Percentiles rank a stretch among this genome's conserved stretches.
These are phyloP conservation scores for Poicephalus gulielmi DNA, from an alignment of 2,113 vertebrate genomes.

Conservation along the genomic window DNA sequence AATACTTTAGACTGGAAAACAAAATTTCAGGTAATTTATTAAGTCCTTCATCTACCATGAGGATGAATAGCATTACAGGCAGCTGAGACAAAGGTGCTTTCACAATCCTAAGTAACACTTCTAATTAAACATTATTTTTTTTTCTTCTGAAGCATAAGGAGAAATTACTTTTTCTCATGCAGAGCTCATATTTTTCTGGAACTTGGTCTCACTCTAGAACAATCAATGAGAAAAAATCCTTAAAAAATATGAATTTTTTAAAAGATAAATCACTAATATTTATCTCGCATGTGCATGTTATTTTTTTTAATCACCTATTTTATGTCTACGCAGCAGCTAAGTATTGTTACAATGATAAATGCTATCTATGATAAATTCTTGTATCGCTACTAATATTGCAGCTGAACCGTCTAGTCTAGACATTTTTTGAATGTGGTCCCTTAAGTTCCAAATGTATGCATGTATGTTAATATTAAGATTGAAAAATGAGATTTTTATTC, in stretches of 20 bases:
- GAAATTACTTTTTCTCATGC: background rate
- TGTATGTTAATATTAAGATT: background rate
- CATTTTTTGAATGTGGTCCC: background rate
- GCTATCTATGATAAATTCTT: background rate
- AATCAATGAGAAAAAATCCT: background rate
- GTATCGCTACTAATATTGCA: background rate
- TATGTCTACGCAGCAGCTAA: background rate
- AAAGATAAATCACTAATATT: background rate
- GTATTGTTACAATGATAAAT: background rate
- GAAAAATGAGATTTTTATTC: conserved; percentile 5
- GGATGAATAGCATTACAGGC: background rate
- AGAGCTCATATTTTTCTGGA: background rate
- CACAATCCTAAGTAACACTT: background rate
- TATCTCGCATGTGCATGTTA: background rate
- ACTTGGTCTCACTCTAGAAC: background rate
- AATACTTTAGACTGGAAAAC: background rate
- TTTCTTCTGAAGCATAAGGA: background rate
- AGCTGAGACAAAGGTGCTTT: background rate
- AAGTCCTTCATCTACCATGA: background rate
- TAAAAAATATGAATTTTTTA: background rate
- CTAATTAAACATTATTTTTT: background rate
- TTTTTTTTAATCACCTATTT: background rate
- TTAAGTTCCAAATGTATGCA: background rate
- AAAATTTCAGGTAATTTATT: background rate
- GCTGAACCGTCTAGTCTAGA: background rate